Base-by-base conservation (phyloP, 2,888 invertebrate genomes). In the Prosopocoilus inquinatus region DNA sequence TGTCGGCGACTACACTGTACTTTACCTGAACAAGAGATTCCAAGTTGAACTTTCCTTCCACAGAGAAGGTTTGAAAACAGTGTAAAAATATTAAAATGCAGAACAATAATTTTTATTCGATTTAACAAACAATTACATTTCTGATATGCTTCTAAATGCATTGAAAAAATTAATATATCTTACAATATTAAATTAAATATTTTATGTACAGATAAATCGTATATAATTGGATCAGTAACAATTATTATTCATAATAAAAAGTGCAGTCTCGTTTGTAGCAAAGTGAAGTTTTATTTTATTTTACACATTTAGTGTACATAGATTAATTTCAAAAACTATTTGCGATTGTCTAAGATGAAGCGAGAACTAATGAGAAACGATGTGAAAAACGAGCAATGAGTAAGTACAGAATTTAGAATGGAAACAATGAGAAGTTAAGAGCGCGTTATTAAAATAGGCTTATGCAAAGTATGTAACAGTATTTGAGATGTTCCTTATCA, bases 61-160 rank as follows among this genome's bases (percentile, higher is more conserved):
- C 41, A 13, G 20, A 28, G 11, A 46, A 16, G 20, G 28, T 20
- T 46, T 3, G 32, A n/a, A n/a, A 46, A n/a, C n/a, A 20, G 20
- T 16, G 13, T 33, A 46, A 28, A 16, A 12, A 9, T 28, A 28
- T 8, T 28, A 4, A 2, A 28, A 9, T 70, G 64, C 67, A 65
- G 71, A 71, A 72, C 71, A 71, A 70, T 67, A 65, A 70, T 66
- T 72, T 70, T 71, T 70, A 68, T 70, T 65, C 62, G 66, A 66
- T 66, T 70, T 70, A 73, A 73, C 73, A 73, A 72, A 71, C 71
- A 70, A 68, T 70, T 72, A 72, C 71, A 72, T 64, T 63, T 67
- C 61, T 72, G 72, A 71, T 72, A 72, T 72, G 71, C 20, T 28
- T 71, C 69, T 70, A 71, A 58, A 59, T 64, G 61, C 63, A 64